Evolutionary conservation across 2,113 vertebrate species (phyloP).

Genomic region (Calidris pygmaea): DNA sequence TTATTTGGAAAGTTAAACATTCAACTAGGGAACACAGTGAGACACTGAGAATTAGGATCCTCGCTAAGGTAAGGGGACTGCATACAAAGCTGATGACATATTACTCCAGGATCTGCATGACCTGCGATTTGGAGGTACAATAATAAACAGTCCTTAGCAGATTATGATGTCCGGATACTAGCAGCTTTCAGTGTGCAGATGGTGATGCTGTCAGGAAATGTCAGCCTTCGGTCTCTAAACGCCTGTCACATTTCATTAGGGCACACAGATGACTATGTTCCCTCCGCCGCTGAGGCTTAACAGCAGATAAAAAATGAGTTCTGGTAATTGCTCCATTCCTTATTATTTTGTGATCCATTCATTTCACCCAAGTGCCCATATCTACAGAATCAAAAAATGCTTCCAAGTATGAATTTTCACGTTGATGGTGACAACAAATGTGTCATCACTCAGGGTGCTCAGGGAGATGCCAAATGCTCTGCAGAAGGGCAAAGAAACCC

Average conservation of each 20-base stretch:
- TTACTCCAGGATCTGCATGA: neutral
- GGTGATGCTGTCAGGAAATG: constrained; percentile 27
- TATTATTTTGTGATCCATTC: neutral
- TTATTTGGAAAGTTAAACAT: neutral
- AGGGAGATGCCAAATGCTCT: neutral
- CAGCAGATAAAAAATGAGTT: neutral
- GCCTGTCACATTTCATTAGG: constrained; percentile 43
- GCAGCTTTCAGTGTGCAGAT: constrained; percentile 24
- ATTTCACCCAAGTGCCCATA: neutral
- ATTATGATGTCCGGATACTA: neutral
- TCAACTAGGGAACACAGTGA: neutral
- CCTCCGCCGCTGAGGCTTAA: neutral
- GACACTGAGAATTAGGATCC: neutral
- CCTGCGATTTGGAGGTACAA: neutral
- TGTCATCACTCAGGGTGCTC: neutral
- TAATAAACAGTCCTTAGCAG: neutral
- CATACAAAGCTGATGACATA: fast-evolving
- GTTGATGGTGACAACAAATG: neutral
- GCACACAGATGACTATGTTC: neutral
- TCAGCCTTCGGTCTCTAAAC: neutral
- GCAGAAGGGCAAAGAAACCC: neutral
- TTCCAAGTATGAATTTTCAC: neutral
- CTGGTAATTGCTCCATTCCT: neutral
- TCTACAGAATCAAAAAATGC: neutral
- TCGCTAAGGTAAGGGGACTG: neutral